Base-by-base conservation (phyloP, 1,140 invertebrate genomes). In the Dryas iulia region DNA sequence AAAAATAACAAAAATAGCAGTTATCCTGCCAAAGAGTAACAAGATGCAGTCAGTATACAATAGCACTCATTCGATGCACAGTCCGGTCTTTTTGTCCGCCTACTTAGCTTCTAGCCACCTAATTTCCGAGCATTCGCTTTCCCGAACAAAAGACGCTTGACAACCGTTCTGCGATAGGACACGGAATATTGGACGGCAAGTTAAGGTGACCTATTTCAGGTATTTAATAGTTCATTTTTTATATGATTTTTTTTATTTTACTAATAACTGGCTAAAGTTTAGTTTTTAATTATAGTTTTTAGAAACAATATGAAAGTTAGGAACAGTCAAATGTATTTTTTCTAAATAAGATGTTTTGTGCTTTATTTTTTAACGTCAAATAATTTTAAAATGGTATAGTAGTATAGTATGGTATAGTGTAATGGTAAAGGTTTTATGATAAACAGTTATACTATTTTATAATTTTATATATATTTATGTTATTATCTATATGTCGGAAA, bases 161-260 rank as follows among this genome's bases (percentile, higher is more conserved):
- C 56, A 11, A 24, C 63, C 26, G n/a, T 31, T 60, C 24, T 26
- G 64, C 57, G 64, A 66, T 66, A 66, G 66, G 56, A 68, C 58
- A 56, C 59, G 59, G 18, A 68, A n/a, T 59, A 58, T 57, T 47
- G 25, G 54, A 33, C 10, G 35, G 31, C 11, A 39, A 30, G 47
- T 63, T 64, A 18, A 28, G 47, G n/a, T 61, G 66, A 68, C 59
- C 66, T 52, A 53, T 14, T 61, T 68, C 59, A 30, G 35, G 54
- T 52, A 56, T 56, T 56, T 56, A 26, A 56, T 56, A 24, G 24
- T 26, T 56, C 18, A n/a, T 56, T 4, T 25, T 56, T 5, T 24
- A 24, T 3, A n/a, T 56, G 4, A 1, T 10, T 12, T 24, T n/a
- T n/a, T 56, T 6, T 14, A 6, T 35, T 6, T 35, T 4, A 4